Evolutionary conservation across 1,140 invertebrate genomes (phyloP).

Genomic region (Sesamia nonagrioides): DNA sequence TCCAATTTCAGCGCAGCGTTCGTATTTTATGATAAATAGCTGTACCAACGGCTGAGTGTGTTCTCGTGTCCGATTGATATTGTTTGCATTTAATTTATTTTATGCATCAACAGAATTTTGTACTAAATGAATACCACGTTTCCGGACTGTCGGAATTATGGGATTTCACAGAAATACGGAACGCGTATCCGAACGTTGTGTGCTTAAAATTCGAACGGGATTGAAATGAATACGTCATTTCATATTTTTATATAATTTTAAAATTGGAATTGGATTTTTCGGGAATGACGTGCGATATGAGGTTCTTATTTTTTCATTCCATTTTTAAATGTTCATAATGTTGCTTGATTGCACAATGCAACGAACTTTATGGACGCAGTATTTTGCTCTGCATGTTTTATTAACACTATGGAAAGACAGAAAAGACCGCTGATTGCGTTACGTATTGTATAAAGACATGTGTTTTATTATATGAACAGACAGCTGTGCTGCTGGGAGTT

Average conservation of each 20-base stretch:
- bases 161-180: constrained; percentile 40
- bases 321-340: constrained; percentile 34
- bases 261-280: constrained; percentile 19
- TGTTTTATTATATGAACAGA: no score
- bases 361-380: neutral
- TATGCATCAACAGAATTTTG: constrained; percentile 68
- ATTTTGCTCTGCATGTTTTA: neutral
- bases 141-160: constrained; percentile 53
- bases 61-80: constrained; percentile 82
- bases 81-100: constrained; percentile 83
- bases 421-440: no score
- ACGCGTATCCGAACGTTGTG: constrained; percentile 25
- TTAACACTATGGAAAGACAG: neutral
- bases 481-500: no score
- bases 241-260: constrained; percentile 36
- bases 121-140: constrained; percentile 73
- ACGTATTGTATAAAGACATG: no score
- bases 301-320: constrained; percentile 13
- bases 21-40: constrained; percentile 83
- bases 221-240: constrained; percentile 69
- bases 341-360: constrained; percentile 1
- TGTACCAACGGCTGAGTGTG: constrained; percentile 73
- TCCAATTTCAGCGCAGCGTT: constrained; percentile 70
- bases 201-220: constrained; percentile 43
- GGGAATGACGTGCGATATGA: constrained; percentile 18